These are phyloP conservation scores for Eriocheir sinensis DNA, from an alignment of 1,140 invertebrate genomes.

Conservation along the genomic window DNA sequence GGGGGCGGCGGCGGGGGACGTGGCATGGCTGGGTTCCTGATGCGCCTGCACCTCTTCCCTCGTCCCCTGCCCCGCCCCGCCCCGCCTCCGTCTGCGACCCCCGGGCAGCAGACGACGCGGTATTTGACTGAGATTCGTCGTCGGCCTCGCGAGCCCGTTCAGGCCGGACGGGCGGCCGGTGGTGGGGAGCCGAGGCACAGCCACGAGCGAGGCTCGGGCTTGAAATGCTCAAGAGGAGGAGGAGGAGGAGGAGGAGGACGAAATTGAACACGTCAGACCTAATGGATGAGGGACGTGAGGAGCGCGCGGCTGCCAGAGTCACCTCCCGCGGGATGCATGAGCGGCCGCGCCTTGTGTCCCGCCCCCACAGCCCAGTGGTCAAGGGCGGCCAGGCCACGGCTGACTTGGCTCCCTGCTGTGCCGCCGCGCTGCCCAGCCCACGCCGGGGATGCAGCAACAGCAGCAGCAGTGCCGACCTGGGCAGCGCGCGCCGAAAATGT, in stretches of 20 bases:
- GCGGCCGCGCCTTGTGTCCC: not conserved
- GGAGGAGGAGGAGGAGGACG: not conserved
- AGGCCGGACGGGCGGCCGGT: not conserved
- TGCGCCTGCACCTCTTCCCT: not conserved
- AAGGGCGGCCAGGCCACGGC: not conserved
- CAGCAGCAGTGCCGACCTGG: not conserved
- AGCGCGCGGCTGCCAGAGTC: not conserved
- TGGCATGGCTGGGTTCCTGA: not conserved
- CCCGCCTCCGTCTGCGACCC: not conserved
- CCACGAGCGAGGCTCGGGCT: not conserved
- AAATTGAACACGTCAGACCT: not conserved
- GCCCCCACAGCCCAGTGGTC: not conserved
- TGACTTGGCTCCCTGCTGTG: no score
- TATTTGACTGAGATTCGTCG: not conserved
- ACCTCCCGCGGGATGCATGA: not conserved
- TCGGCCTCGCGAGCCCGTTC: not conserved
- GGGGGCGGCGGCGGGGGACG: no score
- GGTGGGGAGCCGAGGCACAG: not conserved
- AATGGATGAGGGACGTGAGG: not conserved
- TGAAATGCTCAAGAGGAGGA: conserved; percentile 27
- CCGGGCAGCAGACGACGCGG: not conserved
- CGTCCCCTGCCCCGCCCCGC: not conserved
- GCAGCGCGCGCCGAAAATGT: not conserved
- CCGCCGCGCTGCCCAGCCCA: not conserved
- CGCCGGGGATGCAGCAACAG: no score